These are phyloP conservation scores for Corythornis madagascariensis DNA, from an alignment of 2,113 vertebrate genomes.

Conservation along the genomic window DNA sequence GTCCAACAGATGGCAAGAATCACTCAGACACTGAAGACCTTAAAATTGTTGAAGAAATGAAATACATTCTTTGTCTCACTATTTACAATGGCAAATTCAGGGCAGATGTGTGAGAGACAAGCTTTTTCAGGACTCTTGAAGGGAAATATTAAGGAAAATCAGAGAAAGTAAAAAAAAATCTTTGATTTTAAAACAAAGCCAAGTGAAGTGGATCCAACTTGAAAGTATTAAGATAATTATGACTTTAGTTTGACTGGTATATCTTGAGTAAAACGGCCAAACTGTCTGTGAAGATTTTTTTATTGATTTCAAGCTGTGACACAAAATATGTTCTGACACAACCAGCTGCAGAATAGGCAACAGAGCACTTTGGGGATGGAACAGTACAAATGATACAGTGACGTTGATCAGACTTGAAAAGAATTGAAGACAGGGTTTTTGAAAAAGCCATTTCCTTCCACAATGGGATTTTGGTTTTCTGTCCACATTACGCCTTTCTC, in stretches of 20 bases:
- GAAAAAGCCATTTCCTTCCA: neutral
- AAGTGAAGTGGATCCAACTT: neutral
- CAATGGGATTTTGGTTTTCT: neutral
- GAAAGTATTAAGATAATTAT: neutral
- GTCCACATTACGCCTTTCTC: neutral
- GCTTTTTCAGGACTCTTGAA: neutral
- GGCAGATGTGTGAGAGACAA: neutral
- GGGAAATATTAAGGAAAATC: neutral
- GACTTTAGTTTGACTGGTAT: neutral
- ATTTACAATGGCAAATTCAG: conserved; percentile 5
- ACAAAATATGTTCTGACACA: neutral
- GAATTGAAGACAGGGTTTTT: neutral
- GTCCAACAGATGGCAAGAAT: neutral
- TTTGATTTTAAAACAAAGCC: neutral
- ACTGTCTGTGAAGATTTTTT: neutral
- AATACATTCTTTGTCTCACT: neutral
- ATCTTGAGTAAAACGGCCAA: neutral
- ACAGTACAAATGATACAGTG: neutral
- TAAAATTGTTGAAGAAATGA: neutral
- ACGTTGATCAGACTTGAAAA: neutral
- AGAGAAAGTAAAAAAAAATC: neutral
- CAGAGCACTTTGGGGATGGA: neutral
- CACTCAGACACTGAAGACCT: neutral
- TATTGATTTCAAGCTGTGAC: neutral
- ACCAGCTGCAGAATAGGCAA: neutral